phyloP scores from a whole-genome alignment of 2,888 invertebrate genomes.

The Iselma pallidipennis region DNA sequence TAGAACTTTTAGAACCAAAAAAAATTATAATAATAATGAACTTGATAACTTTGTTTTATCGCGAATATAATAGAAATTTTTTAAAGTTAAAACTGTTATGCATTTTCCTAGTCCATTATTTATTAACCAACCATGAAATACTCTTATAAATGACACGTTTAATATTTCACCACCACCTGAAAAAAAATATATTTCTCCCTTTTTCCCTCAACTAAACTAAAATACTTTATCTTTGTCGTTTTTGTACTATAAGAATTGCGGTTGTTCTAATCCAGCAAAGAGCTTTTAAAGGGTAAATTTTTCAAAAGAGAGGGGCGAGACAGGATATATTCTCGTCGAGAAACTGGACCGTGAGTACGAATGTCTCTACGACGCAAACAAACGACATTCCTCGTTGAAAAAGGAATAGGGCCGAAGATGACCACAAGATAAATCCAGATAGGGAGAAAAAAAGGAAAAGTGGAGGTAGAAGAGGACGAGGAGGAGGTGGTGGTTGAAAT shows the following conservation, averaged over 20 bases:
- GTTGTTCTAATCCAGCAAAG: slow-evolving; percentile 27
- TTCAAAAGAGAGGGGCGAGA: slow-evolving; percentile 21
- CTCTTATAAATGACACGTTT: slow-evolving; percentile 14
- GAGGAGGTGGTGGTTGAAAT: slow-evolving; percentile 24
- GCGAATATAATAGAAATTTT: too few species aligned
- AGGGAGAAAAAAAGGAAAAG: neutral
- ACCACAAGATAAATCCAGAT: slow-evolving; percentile 25
- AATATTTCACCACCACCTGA: slow-evolving; percentile 31
- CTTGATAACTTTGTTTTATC: neutral
- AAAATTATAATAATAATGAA: slow-evolving; percentile 14
- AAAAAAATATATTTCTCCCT: neutral
- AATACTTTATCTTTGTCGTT: neutral
- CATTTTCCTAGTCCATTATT: slow-evolving; percentile 7
- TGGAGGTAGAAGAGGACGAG: slow-evolving; percentile 9
- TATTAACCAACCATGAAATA: slow-evolving; percentile 5
- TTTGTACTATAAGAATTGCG: neutral
- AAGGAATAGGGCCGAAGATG: slow-evolving; percentile 25
- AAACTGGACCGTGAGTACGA: slow-evolving; percentile 10
- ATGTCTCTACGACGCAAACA: slow-evolving; percentile 16
- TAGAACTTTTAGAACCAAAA: slow-evolving; percentile 9
- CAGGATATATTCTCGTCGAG: slow-evolving; percentile 17
- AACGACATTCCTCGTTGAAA: slow-evolving; percentile 15
- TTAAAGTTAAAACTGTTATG: neutral
- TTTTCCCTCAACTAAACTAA: slow-evolving; percentile 15
- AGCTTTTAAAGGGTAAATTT: slow-evolving; percentile 30